Evolutionary conservation across 2,888 invertebrate genomes (phyloP), one percentile per base, ranked within the genome.

Genomic region (Heliconius erato): DNA sequence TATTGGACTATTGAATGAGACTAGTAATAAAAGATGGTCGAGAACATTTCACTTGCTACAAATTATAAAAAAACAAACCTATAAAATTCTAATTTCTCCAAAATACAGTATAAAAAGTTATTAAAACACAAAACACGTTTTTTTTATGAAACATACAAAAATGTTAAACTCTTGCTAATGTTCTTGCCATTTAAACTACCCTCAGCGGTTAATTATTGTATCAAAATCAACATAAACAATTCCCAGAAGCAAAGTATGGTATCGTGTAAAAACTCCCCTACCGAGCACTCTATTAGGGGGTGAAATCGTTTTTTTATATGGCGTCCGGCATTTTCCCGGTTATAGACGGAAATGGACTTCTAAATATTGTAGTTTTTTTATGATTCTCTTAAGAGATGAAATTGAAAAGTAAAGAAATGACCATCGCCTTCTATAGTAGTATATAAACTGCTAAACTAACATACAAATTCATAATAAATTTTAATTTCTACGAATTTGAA

Each of bases 301-400:
- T 82, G 84, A 89, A 91, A 93, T 92, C 91, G 92, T 90, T 93
- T 94, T 88, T 93, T 94, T 93, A 94, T 93, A 92, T 93, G 93
- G 92, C 91, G 90, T 89, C 88, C 85, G 83, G 44, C 90, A 94
- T 94, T 95, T 94, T 94, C 26, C 78, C 11, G 44, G 67, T 35
- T 35, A 9, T 1, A 19, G 16, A 67, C 89, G 90, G 94, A 92
- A 80, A 77, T 0, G 83, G 84, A 86, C 59, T 88, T 76, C 65
- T 65, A 63, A 80, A 59, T n/a, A 40, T 7, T 40, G 23, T 9
- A 26, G 54, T 74, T 74, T 74, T 28, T 40, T 40, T 40, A 40
- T 11, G 40, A 40, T 40, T 40, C 11, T 40, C 11, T 63, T n/a
- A 12, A 63, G 11, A 63, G 63, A 16, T 16, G 14, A n/a, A 63